Conservation (phyloP, 2,888 invertebrate genomes). For the Adelphocoris suturalis region DNA sequence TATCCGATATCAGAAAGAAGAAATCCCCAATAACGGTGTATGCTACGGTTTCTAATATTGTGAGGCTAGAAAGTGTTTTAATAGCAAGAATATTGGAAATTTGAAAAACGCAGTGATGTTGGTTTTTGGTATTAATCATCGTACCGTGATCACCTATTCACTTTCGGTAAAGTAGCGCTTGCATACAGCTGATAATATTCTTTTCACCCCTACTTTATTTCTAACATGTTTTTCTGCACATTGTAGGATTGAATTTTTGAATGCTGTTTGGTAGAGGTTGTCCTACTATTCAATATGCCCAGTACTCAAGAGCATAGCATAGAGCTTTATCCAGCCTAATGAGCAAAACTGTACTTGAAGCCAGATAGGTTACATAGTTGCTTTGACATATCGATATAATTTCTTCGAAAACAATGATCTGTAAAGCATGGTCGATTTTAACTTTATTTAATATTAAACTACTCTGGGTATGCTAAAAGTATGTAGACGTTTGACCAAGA, state of each 20-base stretch:
- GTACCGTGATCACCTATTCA: not conserved
- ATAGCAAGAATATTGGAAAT: not conserved
- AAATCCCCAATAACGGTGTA: not conserved
- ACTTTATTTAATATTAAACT: not conserved
- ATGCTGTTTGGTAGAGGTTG: slow-evolving; percentile 25
- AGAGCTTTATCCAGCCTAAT: not conserved
- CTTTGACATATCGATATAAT: not conserved
- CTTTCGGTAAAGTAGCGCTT: slow-evolving; percentile 16
- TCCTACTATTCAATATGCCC: not conserved
- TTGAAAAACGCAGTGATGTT: not conserved
- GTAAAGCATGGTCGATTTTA: not conserved
- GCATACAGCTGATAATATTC: not conserved
- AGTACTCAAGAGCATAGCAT: not conserved
- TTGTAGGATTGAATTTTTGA: slow-evolving; percentile 12
- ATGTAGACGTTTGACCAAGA: not conserved
- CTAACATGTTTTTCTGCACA: slow-evolving; percentile 26
- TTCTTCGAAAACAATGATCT: not conserved
- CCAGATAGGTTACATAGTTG: not conserved
- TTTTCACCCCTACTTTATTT: not conserved
- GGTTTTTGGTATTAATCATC: slow-evolving; percentile 9
- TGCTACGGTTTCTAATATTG: slow-evolving; percentile 5
- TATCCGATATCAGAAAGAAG: too few relatives aligned
- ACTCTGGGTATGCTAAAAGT: not conserved
- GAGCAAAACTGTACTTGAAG: not conserved
- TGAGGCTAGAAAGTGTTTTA: not conserved